phyloP scores from a whole-genome alignment of 2,113 vertebrate species.

The Cyanoliseus patagonus region DNA sequence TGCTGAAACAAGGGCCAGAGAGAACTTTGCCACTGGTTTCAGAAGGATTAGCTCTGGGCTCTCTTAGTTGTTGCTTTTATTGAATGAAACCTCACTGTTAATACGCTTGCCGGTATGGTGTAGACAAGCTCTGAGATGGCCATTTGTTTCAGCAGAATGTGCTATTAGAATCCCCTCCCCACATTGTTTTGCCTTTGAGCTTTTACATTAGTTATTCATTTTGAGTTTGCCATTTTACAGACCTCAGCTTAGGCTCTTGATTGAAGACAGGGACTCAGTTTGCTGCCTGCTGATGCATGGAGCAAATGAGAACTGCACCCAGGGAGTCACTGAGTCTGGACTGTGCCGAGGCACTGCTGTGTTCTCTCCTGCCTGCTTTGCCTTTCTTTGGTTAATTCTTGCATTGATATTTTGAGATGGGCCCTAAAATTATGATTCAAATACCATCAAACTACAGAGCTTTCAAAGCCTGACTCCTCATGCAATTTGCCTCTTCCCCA shows the following conservation, averaged over 20 bases:
- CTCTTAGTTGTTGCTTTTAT: background rate
- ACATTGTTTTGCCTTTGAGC: slow-evolving; percentile 44
- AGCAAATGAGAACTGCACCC: background rate
- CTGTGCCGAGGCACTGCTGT: background rate
- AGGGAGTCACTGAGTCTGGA: background rate
- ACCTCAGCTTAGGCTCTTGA: slow-evolving; percentile 32
- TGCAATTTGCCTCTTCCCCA: background rate
- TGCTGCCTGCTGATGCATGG: slow-evolving; percentile 18
- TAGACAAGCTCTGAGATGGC: slow-evolving; percentile 13
- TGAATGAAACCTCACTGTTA: background rate
- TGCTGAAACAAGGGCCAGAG: background rate
- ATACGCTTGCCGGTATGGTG: background rate
- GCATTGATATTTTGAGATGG: background rate
- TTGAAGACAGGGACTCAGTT: slow-evolving; percentile 53
- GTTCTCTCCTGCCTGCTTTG: background rate
- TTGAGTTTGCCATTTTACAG: slow-evolving; percentile 49
- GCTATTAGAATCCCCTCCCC: slow-evolving; percentile 2
- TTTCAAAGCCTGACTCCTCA: background rate
- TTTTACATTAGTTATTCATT: slow-evolving; percentile 48
- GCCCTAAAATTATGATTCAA: slow-evolving; percentile 4
- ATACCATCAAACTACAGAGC: background rate
- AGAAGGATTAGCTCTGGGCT: background rate
- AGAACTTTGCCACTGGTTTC: background rate
- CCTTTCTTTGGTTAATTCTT: slow-evolving; percentile 35
- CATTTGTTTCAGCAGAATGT: slow-evolving; percentile 36